These are phyloP conservation scores for Emmelina monodactyla DNA, from an alignment of 2,888 invertebrate genomes.

Conservation along the genomic window DNA sequence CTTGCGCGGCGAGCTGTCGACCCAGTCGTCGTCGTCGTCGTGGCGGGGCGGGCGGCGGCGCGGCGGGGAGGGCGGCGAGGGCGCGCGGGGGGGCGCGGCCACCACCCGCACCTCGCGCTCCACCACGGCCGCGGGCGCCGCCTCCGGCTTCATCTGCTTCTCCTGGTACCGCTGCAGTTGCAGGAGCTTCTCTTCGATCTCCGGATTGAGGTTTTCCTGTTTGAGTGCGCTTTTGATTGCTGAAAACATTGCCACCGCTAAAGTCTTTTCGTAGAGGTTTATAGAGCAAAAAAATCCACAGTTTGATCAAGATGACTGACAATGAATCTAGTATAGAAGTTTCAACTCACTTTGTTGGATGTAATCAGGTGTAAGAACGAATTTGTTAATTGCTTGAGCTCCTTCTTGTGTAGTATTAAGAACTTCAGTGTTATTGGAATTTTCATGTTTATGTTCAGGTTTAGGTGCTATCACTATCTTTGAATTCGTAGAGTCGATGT, in stretches of 20 bases:
- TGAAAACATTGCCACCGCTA: no score
- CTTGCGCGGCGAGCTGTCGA: slow-evolving; percentile 44
- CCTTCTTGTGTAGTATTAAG: slow-evolving; percentile 35
- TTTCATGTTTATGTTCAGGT: slow-evolving; percentile 44
- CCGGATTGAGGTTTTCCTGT: slow-evolving; percentile 89
- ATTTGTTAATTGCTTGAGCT: slow-evolving; percentile 63
- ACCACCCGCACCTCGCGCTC: slow-evolving; percentile 40
- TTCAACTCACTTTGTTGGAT: slow-evolving; percentile 93
- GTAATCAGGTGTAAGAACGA: slow-evolving; percentile 90
- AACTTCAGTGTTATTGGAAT: slow-evolving; percentile 48
- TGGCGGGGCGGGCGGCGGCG: slow-evolving; percentile 34
- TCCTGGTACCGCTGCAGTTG: slow-evolving; percentile 88
- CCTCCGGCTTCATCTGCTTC: slow-evolving; percentile 73
- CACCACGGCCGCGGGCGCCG: slow-evolving; percentile 25
- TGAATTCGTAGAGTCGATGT: slow-evolving; percentile 45
- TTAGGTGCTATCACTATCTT: slow-evolving; percentile 44
- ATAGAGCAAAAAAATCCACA: no score
- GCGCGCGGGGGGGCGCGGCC: slow-evolving; percentile 22
- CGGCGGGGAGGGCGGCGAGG: slow-evolving; percentile 30
- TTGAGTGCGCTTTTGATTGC: slow-evolving; percentile 92
- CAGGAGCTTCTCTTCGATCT: slow-evolving; percentile 89
- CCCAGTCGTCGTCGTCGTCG: slow-evolving; percentile 55
- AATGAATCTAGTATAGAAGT: no score
- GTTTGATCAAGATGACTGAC: no score
- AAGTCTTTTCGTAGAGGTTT: no score